Percentiles rank a stretch among this genome's conserved stretches.
phyloP scores from a whole-genome alignment of 2,797 vertebrate species.

The Hoplostethus mediterraneus region DNA sequence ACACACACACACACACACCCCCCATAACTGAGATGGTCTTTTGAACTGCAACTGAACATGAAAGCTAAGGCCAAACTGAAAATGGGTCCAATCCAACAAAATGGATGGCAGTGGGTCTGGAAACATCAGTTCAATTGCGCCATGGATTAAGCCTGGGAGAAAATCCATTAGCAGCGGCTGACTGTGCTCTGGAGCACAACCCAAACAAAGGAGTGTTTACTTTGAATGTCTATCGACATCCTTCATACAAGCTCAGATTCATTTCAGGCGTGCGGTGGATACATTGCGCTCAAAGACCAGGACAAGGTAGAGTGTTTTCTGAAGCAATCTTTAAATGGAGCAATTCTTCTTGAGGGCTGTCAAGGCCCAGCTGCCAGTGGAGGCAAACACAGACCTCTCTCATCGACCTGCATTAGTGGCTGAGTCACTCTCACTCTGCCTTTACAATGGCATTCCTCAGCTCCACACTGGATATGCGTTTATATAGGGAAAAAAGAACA shows the following conservation, averaged over 20 bases:
- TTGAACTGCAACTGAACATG: conserved; percentile 26
- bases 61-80: conserved; percentile 60
- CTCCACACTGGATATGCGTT: conserved; percentile 52
- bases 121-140: conserved; percentile 82
- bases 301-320: conserved; percentile 86
- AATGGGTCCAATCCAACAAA: conserved; percentile 74
- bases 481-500: conserved; percentile 39
- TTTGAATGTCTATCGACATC: conserved; percentile 85
- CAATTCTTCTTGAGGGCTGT: conserved; percentile 85
- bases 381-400: conserved; percentile 79
- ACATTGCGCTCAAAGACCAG: conserved; percentile 81
- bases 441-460: conserved; percentile 74
- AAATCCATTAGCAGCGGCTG: conserved; percentile 84
- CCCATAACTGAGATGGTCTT: conserved; percentile 39
- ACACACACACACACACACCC: conserved; percentile 13
- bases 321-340: conserved; percentile 86
- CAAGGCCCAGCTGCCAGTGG: conserved; percentile 77
- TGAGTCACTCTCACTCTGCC: conserved; percentile 74
- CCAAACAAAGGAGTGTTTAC: conserved; percentile 85
- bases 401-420: conserved; percentile 81
- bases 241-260: conserved; percentile 84
- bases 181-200: conserved; percentile 81
- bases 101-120: conserved; percentile 77
- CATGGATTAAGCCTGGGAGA: conserved; percentile 85
- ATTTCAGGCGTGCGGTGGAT: conserved; percentile 80